Evolutionary conservation across 2,888 invertebrate genomes (phyloP), one percentile per base, ranked within the genome.

Genomic region (Polydrusus tereticollis): DNA sequence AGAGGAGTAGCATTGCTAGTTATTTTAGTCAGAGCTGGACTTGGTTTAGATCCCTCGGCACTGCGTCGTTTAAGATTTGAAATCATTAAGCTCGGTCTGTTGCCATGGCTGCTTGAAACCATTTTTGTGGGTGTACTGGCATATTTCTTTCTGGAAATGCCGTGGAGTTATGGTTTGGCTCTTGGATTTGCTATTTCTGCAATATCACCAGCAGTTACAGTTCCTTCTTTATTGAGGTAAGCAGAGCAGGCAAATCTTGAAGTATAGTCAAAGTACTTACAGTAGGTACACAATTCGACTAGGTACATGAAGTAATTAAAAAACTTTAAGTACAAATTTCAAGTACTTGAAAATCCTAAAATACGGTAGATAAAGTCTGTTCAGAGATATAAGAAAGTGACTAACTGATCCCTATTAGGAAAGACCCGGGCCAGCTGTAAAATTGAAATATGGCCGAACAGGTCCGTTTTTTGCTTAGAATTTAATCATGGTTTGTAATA

Each of bases 201-300:
- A 0, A 98, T 99, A 1, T 96, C 97, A 0, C 98, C 98, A 0
- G 98, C 98, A 2, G 98, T 99, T 18, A 94, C 98, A 7, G 98
- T 99, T 14, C 98, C 98, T 0, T 95, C 96, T 77, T 89, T 98
- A 73, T 92, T 98, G 58, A 72, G 72, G 72, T 72, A 71, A 36
- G 26, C n/a, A n/a, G n/a, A n/a, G n/a, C n/a, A n/a, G n/a, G n/a
- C n/a, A n/a, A n/a, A n/a, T n/a, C n/a, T n/a, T n/a, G n/a, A n/a
- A n/a, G n/a, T n/a, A n/a, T n/a, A n/a, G n/a, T n/a, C n/a, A 8
- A n/a, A 36, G 8, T 36, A n/a, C n/a, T 10, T 36, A n/a, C n/a
- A 10, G 38, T 36, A 36, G 38, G 8, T 36, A n/a, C n/a, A 36
- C 38, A 12, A n/a, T n/a, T n/a, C n/a, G n/a, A n/a, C n/a, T n/a